phyloP scores from a whole-genome alignment of 2,797 vertebrate species.

The Clamator glandarius region DNA sequence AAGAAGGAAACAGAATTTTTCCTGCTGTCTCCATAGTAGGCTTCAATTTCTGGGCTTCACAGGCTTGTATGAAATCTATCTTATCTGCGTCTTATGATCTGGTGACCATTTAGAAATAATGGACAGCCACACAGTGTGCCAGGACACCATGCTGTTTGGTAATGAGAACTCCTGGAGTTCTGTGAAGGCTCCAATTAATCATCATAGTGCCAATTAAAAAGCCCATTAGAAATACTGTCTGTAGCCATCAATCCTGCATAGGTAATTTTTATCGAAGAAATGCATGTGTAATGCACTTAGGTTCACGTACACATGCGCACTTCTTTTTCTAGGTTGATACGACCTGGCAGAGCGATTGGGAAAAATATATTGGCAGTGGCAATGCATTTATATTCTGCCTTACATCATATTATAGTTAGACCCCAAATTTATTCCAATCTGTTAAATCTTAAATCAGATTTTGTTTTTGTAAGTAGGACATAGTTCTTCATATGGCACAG shows the following conservation, averaged over 20 bases:
- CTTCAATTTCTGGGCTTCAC: neutral
- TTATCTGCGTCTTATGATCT: constrained; percentile 31
- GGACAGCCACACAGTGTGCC: constrained; percentile 58
- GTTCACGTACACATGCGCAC: neutral
- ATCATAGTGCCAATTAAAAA: constrained; percentile 75
- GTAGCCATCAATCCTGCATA: constrained; percentile 52
- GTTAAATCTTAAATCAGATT: neutral
- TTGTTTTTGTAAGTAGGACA: neutral
- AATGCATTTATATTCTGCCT: neutral
- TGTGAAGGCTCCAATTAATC: constrained; percentile 75
- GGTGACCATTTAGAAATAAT: constrained; percentile 48
- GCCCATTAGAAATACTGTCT: constrained; percentile 63
- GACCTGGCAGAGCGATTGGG: neutral
- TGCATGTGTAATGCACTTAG: neutral
- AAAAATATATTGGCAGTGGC: neutral
- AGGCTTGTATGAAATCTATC: constrained; percentile 56
- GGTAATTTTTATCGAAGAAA: constrained; percentile 21
- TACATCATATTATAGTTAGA: neutral
- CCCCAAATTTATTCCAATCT: neutral
- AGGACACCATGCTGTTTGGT: constrained; percentile 52
- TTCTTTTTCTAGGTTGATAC: neutral
- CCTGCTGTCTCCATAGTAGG: neutral
- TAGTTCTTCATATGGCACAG: neutral
- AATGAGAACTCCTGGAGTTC: constrained; percentile 71
- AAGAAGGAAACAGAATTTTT: neutral